Evolutionary conservation across 2,113 vertebrate genomes (phyloP), one percentile per base, ranked within the genome.

Genomic region (Lates calcarifer): DNA sequence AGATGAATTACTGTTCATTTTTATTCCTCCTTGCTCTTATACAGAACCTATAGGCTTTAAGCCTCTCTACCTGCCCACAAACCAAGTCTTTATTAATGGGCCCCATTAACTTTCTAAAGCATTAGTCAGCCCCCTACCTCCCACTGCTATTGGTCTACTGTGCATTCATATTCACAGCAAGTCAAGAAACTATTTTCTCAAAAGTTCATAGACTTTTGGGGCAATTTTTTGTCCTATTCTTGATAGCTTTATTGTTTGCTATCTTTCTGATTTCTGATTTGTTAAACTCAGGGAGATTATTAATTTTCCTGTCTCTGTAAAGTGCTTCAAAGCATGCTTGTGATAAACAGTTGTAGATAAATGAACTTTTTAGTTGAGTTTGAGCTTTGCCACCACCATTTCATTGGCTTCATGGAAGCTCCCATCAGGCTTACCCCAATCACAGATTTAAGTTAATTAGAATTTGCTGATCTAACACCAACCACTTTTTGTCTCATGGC

Each of bases 71-170:
- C 81, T 80, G 71, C 74, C 71, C 83, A 81, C 82, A 78, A 61
- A 83, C 85, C 88, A 68, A 13, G 37, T 74, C 82, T 89, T 92
- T 92, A 91, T 93, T 94, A 94, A 94, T 93, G 87, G 78, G 29
- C 51, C 81, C 85, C 91, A 90, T 94, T 93, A 93, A 87, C 64
- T 84, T 77, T 72, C 82, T 84, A 84, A 87, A 87, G 73, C 87
- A 82, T 84, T 82, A 87, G 68, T 70, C 61, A 64, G 77, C 67
- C 71, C 45, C 69, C 77, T 39, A 77, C 87, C 85, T 90, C 79
- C 87, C 80, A 53, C 55, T 76, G 70, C 73, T 31, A 74, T 87
- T 39, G 11, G 29, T 79, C 77, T 47, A 35, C 74, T 74, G 77
- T 77, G 85, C 70, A 57, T 60, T 82, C 86, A 86, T 79, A 79